These are phyloP conservation scores for Cancer borealis DNA, from an alignment of 2,888 invertebrate species.

Conservation along the genomic window DNA sequence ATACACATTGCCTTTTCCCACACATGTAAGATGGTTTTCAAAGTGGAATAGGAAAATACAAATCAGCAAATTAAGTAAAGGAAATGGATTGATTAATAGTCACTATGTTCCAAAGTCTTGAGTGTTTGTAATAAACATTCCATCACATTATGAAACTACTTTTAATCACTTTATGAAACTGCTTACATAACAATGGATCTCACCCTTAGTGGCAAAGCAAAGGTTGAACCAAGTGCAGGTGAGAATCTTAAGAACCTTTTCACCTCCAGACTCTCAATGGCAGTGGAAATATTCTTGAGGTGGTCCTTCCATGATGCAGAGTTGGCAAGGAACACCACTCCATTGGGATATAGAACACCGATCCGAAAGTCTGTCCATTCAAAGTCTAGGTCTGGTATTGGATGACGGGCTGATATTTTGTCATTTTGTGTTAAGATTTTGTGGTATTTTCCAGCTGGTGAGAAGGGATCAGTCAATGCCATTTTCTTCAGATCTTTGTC, in stretches of 20 bases:
- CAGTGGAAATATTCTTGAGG: constrained; percentile 47
- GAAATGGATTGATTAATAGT: too few species aligned
- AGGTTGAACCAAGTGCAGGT: constrained; percentile 61
- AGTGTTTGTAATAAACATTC: not conserved
- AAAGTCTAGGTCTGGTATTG: constrained; percentile 46
- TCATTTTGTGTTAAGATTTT: not conserved
- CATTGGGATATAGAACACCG: constrained; percentile 62
- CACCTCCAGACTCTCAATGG: constrained; percentile 59
- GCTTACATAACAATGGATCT: not conserved
- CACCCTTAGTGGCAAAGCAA: constrained; percentile 56
- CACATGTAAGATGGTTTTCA: not conserved
- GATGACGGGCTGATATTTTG: not conserved
- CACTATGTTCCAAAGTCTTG: too few species aligned
- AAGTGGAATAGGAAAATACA: not conserved
- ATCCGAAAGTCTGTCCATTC: constrained; percentile 64
- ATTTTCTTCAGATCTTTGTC: constrained; percentile 44
- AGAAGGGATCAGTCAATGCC: constrained; percentile 44
- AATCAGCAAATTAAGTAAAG: not conserved
- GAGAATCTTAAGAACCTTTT: constrained; percentile 48
- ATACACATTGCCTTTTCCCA: not conserved
- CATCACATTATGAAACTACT: not conserved
- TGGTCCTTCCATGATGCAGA: constrained; percentile 49
- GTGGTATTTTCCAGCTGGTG: not conserved
- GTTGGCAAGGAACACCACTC: constrained; percentile 62
- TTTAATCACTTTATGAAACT: not conserved